Conservation (phyloP, 2,888 invertebrate species). For the Geotrupes spiniger region DNA sequence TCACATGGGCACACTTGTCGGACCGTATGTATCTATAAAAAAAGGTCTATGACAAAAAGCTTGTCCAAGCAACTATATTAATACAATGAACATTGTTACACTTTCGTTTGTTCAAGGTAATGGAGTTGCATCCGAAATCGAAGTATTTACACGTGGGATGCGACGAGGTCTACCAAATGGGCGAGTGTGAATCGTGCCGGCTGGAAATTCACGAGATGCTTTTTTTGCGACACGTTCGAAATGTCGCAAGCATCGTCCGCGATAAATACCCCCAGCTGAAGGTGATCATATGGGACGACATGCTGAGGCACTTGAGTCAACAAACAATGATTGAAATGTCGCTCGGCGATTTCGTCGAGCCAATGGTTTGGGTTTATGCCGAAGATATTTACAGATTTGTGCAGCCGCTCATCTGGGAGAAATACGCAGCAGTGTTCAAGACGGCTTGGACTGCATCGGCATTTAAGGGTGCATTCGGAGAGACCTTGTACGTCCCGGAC, state of each 20-base stretch:
- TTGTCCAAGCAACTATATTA: too few species aligned
- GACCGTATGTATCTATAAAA: too few species aligned
- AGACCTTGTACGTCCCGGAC: constrained; percentile 65
- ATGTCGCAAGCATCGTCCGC: constrained; percentile 59
- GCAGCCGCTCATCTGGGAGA: constrained; percentile 60
- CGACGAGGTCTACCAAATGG: constrained; percentile 72
- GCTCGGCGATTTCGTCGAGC: constrained; percentile 67
- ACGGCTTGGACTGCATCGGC: constrained; percentile 73
- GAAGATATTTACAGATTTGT: constrained; percentile 62
- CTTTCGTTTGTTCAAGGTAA: too few species aligned
- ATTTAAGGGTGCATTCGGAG: constrained; percentile 74
- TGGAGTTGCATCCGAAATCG: constrained; percentile 41
- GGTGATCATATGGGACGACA: constrained; percentile 78
- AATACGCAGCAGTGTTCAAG: constrained; percentile 64
- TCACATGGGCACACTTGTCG: too few species aligned
- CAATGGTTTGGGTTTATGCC: constrained; percentile 80
- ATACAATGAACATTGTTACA: too few species aligned
- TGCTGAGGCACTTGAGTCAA: constrained; percentile 65
- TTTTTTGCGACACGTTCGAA: constrained; percentile 62
- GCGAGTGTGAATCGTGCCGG: constrained; percentile 63
- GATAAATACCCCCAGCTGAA: constrained; percentile 57
- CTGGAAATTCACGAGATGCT: constrained; percentile 54
- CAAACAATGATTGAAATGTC: constrained; percentile 60
- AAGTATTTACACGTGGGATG: constrained; percentile 69
- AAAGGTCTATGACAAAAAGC: too few species aligned